These are phyloP conservation scores for Melinaea marsaeus DNA, from an alignment of 2,888 invertebrate species.

Conservation along the genomic window DNA sequence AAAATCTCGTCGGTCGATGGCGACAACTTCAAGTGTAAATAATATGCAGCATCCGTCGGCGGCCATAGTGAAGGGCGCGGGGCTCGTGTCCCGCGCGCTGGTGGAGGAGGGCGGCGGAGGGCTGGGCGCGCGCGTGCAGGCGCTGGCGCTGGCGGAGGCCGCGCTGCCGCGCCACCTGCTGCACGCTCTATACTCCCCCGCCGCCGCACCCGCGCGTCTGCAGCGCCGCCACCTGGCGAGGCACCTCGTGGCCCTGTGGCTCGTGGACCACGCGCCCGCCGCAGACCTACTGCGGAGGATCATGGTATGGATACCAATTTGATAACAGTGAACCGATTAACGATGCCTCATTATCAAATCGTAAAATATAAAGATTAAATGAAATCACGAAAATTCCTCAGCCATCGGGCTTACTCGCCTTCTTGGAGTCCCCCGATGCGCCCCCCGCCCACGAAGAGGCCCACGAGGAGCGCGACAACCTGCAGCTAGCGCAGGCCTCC, in stretches of 20 bases:
- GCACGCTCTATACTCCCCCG: conserved; percentile 93
- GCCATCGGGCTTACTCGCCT: conserved; percentile 94
- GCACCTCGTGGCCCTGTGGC: conserved; percentile 97
- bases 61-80: conserved; percentile 99
- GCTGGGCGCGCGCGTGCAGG: conserved; percentile 96
- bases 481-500: conserved; percentile 93
- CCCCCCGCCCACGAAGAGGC: conserved; percentile 88
- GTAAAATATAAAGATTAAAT: not conserved
- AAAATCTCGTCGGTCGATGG: not conserved
- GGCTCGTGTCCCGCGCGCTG: conserved; percentile 96
- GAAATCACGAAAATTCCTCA: conserved; percentile 48
- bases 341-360: not conserved
- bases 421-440: conserved; percentile 90
- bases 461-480: conserved; percentile 90
- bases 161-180: conserved; percentile 95
- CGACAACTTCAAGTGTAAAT: too few relatives aligned
- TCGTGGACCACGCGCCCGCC: conserved; percentile 95
- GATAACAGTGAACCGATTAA: not conserved
- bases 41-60: conserved; percentile 91
- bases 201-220: conserved; percentile 80
- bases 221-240: conserved; percentile 93
- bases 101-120: conserved; percentile 98
- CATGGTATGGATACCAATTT: conserved; percentile 80
- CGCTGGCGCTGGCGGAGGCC: conserved; percentile 96
- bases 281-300: conserved; percentile 90